Evolutionary conservation across 1,140 invertebrate species (phyloP).

Genomic region (Bilobella aurantiaca): DNA sequence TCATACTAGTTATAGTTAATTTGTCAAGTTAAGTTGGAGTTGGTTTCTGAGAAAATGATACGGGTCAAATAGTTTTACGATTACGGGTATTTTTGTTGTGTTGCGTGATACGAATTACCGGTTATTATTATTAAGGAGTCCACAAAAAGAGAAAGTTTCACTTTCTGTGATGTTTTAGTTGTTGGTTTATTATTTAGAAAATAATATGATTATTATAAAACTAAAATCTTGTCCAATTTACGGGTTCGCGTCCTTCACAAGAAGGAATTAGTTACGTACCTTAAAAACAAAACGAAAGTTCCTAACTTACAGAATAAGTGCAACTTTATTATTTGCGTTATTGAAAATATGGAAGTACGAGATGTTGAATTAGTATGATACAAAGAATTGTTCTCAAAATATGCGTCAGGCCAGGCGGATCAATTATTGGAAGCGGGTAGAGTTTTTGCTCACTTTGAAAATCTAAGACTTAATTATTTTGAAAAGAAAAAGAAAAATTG

Average conservation of each 20-base stretch:
- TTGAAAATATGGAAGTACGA: not conserved
- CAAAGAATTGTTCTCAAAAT: not conserved
- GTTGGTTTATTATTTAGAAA: not conserved
- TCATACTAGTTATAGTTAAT: not conserved
- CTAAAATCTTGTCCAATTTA: not conserved
- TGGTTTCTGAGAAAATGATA: not conserved
- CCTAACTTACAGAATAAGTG: not conserved
- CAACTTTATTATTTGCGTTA: not conserved
- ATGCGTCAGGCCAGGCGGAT: no score
- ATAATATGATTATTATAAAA: no score
- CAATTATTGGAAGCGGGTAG: no score
- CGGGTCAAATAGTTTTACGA: not conserved
- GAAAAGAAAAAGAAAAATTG: not conserved
- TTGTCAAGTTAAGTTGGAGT: not conserved
- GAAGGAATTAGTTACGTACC: not conserved
- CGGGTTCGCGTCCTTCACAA: not conserved
- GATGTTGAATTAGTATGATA: not conserved
- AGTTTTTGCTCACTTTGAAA: conserved; percentile 4
- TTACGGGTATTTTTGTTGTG: not conserved
- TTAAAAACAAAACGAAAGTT: conserved; percentile 4
- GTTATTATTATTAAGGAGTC: not conserved
- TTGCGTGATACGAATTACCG: not conserved
- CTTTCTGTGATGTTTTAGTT: not conserved
- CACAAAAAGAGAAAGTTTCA: not conserved
- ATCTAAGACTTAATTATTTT: not conserved